phyloP scores from a whole-genome alignment of 1,140 invertebrate species.

The Branchinecta lindahli region DNA sequence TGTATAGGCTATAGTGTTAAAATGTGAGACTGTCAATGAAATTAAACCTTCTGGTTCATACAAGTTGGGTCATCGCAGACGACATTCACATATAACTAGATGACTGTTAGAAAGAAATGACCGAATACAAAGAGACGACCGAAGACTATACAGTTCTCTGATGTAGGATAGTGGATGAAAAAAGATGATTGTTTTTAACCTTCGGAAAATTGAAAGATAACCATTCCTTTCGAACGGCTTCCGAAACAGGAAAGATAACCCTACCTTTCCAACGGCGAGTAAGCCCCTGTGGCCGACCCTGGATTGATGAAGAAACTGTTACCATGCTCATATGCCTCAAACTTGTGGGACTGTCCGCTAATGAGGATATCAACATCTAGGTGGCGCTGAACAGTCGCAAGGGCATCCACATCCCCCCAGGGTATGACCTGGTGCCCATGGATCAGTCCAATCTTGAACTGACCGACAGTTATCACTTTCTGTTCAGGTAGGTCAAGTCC shows the following conservation, averaged over 20 bases:
- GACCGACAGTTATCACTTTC: constrained; percentile 96
- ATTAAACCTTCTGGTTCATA: no score
- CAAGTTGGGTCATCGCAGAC: no score
- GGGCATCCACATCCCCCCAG: constrained; percentile 85
- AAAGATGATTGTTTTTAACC: no score
- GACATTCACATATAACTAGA: no score
- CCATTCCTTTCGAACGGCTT: constrained; percentile 73
- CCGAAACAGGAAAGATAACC: constrained; percentile 24
- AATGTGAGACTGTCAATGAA: no score
- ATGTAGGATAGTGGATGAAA: no score
- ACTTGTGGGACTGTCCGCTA: constrained; percentile 95
- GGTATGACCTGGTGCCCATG: constrained; percentile 96
- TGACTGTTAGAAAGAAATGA: no score
- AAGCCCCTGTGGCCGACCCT: constrained; percentile 95
- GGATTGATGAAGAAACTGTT: constrained; percentile 99
- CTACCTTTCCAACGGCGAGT: constrained; percentile 78
- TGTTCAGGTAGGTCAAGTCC: constrained; percentile 93
- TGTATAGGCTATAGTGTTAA: no score
- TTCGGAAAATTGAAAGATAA: constrained; percentile 20
- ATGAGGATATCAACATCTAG: constrained; percentile 97
- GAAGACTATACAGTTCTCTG: no score
- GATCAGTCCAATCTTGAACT: constrained; percentile 92
- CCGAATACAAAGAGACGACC: no score
- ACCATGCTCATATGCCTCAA: constrained; percentile 96
- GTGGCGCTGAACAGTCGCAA: constrained; percentile 86